Conservation (phyloP, 1,140 invertebrate species). For the Thereuonema tuberculata region DNA sequence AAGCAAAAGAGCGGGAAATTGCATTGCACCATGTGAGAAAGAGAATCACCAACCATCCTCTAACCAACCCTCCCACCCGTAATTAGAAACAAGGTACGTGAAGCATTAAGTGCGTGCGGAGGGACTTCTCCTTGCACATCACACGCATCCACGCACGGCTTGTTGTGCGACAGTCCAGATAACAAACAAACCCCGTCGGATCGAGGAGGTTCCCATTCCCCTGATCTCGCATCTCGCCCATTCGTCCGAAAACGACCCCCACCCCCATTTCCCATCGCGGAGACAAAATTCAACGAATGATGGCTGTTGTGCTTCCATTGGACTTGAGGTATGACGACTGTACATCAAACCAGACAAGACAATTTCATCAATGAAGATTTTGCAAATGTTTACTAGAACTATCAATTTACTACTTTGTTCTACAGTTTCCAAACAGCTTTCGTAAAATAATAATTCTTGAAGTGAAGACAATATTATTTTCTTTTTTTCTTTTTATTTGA, state of each 20-base stretch:
- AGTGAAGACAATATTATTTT: background rate
- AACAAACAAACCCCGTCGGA: background rate
- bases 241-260: background rate
- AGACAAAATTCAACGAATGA: too few relatives aligned
- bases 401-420: background rate
- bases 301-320: too few relatives aligned
- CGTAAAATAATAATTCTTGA: background rate
- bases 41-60: background rate
- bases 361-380: background rate
- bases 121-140: background rate
- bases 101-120: conserved; percentile 8
- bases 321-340: too few relatives aligned
- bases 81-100: conserved; percentile 8
- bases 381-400: background rate
- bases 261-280: background rate
- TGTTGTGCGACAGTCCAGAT: background rate
- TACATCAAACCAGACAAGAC: background rate
- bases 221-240: background rate
- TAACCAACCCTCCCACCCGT: background rate
- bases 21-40: background rate
- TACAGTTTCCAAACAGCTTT: background rate
- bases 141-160: background rate
- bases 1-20: background rate
- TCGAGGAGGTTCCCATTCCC: background rate
- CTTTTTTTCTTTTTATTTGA: background rate